Conservation (phyloP, 1,140 invertebrate genomes). For the Drosophila kohkoa region DNA sequence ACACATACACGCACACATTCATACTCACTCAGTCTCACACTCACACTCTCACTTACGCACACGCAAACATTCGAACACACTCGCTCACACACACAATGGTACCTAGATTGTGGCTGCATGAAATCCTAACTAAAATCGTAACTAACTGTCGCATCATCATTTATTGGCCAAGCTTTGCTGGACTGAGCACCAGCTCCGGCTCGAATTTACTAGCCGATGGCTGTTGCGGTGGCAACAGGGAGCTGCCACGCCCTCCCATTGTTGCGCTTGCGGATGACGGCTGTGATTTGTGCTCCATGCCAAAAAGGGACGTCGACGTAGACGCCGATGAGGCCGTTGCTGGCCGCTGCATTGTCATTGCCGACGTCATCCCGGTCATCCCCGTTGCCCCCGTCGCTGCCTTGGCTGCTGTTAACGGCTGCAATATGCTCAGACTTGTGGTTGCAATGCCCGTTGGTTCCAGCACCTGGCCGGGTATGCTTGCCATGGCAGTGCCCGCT, state of each 20-base stretch:
- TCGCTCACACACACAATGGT: constrained; percentile 23
- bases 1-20: constrained; percentile 37
- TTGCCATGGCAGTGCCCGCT: constrained; percentile 17
- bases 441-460: constrained; percentile 48
- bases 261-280: constrained; percentile 65
- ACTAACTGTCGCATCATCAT: constrained; percentile 52
- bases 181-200: constrained; percentile 83
- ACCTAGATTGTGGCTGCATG: constrained; percentile 54
- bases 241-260: constrained; percentile 60
- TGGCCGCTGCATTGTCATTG: constrained; percentile 15
- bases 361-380: background rate
- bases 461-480: constrained; percentile 72
- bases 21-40: constrained; percentile 11
- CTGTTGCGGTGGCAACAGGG: constrained; percentile 35
- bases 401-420: constrained; percentile 39
- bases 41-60: constrained; percentile 18
- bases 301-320: constrained; percentile 48
- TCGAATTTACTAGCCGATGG: constrained; percentile 67
- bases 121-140: constrained; percentile 71
- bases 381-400: constrained; percentile 7
- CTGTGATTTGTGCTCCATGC: constrained; percentile 64
- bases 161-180: constrained; percentile 83
- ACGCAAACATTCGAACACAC: background rate
- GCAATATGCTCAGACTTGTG: constrained; percentile 75
- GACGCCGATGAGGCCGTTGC: constrained; percentile 30